Evolutionary conservation across 1,140 invertebrate species (phyloP).

Genomic region (Vanessa atalanta): DNA sequence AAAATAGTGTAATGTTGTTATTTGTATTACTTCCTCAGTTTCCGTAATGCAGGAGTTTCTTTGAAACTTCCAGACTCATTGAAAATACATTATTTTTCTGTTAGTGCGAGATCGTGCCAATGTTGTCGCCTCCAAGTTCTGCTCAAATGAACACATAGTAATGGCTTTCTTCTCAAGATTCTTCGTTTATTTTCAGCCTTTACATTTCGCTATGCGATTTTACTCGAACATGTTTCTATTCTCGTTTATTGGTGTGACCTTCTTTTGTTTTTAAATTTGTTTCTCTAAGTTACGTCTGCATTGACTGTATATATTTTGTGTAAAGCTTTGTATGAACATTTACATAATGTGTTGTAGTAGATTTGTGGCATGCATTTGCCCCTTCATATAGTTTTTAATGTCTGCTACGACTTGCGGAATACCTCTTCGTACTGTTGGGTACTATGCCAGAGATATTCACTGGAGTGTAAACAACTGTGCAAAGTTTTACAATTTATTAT

Average conservation of each 20-base stretch:
- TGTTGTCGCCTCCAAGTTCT: conserved; percentile 39
- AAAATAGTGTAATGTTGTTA: conserved; percentile 18
- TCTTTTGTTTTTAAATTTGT: conserved; percentile 1
- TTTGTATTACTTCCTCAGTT: conserved; percentile 35
- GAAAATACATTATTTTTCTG: conserved; percentile 40
- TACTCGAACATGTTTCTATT: conserved; percentile 21
- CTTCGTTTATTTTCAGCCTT: conserved; percentile 40
- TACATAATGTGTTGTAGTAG: no score
- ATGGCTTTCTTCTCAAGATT: conserved; percentile 36
- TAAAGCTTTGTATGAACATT: background rate
- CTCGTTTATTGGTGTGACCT: background rate
- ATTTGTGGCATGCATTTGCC: no score
- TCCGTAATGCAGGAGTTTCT: conserved; percentile 28
- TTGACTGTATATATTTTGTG: background rate
- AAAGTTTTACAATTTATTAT: no score
- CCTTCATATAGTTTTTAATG: no score
- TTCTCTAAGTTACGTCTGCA: background rate
- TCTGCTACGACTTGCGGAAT: no score
- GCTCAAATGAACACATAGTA: conserved; percentile 44
- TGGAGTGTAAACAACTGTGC: no score
- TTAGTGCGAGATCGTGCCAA: conserved; percentile 40
- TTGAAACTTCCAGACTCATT: conserved; percentile 34
- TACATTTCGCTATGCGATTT: conserved; percentile 28
- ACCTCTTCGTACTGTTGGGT: no score
- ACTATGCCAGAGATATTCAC: no score